Base-by-base conservation (phyloP, 2,113 vertebrate species). In the Crotophaga sulcirostris region DNA sequence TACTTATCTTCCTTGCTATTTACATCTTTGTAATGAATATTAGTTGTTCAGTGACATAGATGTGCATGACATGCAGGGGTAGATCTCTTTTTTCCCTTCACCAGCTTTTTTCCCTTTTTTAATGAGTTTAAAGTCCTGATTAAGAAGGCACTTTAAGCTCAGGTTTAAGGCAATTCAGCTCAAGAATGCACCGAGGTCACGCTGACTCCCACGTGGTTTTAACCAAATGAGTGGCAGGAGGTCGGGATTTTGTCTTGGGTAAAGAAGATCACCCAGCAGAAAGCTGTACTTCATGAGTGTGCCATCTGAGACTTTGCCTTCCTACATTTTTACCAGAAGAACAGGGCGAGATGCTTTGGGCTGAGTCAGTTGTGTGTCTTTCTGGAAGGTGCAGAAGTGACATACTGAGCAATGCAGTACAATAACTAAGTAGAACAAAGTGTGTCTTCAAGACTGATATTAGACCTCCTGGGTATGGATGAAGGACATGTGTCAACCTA, bases 121-220 rank as follows among this genome's bases (percentile, higher is more conserved):
- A 92, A 90, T 89, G 47, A 86, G 72, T 84, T 89, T 92, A 59
- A 88, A 84, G 31, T 77, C 75, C 67, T 77, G 75, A 88, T 83
- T 92, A 93, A 42, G 67, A 87, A 85, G 70, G 47, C 45, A 69
- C 55, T 95, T 91, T 64, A 83, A 88, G 34, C 62, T 80, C 70
- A 52, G 58, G 20, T 83, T 95, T 89, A 89, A 64, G 82, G 70
- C 66, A 89, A 18, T 84, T 89, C 52, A 38, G 29, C 69, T 91
- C 45, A 86, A 82, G 76, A 86, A 66, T 36, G 26, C 42, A n/a
- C 13, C 68, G 56, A 89, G 58, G 69, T 87, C 92, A 59, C 38
- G 18, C 51, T 62, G 60, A 72, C 60, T 69, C 33, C 51, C 52
- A 4, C 34, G 55, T 28, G 23, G 59, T 82, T 82, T 88, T 69